These are phyloP conservation scores for Ophion costatus DNA, from an alignment of 2,888 invertebrate species.

Conservation along the genomic window DNA sequence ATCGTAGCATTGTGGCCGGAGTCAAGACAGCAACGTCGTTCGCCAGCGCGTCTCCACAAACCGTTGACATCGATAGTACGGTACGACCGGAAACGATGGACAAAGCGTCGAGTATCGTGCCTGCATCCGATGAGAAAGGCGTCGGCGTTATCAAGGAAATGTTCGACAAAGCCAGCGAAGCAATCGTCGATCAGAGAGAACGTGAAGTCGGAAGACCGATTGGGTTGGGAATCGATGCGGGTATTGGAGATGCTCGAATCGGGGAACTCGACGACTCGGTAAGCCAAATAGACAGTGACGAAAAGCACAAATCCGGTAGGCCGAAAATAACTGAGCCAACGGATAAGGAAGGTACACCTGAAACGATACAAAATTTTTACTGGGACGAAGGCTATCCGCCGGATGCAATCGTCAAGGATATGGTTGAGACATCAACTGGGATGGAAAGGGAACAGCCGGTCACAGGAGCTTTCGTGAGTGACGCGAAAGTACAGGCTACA, in stretches of 20 bases:
- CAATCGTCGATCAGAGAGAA: constrained; percentile 28
- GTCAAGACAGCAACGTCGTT: constrained; percentile 35
- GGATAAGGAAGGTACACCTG: constrained; percentile 4
- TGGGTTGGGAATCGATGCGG: constrained; percentile 40
- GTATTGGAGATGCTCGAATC: constrained; percentile 37
- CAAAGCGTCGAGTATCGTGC: constrained; percentile 25
- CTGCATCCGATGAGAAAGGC: constrained; percentile 33
- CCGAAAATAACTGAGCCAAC: neutral
- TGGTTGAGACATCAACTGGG: constrained; percentile 52
- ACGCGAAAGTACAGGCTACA: constrained; percentile 15
- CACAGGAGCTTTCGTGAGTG: constrained; percentile 11
- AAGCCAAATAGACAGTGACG: neutral
- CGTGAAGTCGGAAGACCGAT: constrained; percentile 42
- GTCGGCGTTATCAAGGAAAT: constrained; percentile 14
- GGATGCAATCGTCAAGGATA: constrained; percentile 67
- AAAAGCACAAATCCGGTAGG: neutral
- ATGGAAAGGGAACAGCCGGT: constrained; percentile 21
- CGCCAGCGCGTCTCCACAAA: constrained; percentile 53
- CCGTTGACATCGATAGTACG: constrained; percentile 41
- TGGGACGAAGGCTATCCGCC: constrained; percentile 63
- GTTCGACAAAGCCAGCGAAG: constrained; percentile 39
- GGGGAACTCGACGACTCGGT: neutral
- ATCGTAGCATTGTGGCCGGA: constrained; percentile 40
- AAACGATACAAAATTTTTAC: constrained; percentile 24
- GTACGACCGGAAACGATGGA: constrained; percentile 35